These are phyloP conservation scores for Craterocephalus amniculus DNA, from an alignment of 2,797 vertebrate species.

Conservation along the genomic window DNA sequence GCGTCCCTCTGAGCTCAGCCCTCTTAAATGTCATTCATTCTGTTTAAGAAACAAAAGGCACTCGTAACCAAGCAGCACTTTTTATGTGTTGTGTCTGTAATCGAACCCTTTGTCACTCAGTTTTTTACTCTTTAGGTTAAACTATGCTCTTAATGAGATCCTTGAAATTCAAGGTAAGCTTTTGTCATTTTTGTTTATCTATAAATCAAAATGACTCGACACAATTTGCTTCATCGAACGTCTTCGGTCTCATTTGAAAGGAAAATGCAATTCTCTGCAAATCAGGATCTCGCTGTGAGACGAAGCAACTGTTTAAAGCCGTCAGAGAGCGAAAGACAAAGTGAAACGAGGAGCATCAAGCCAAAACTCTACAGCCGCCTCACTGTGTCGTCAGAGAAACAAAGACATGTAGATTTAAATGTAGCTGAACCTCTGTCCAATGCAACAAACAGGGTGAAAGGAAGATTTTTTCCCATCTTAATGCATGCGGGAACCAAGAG, in stretches of 20 bases:
- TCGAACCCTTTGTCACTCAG: background rate
- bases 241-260: slow-evolving; percentile 61
- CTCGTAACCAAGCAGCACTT: slow-evolving; percentile 67
- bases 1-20: slow-evolving; percentile 41
- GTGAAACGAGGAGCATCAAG: slow-evolving; percentile 51
- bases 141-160: background rate
- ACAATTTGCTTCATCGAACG: slow-evolving; percentile 19
- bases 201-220: slow-evolving; percentile 40
- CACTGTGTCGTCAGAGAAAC: slow-evolving; percentile 48
- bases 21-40: slow-evolving; percentile 29
- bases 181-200: background rate
- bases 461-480: slow-evolving; percentile 30
- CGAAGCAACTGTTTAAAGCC: slow-evolving; percentile 40
- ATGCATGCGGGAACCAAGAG: slow-evolving; percentile 33
- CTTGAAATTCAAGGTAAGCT: slow-evolving; percentile 32
- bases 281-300: slow-evolving; percentile 47
- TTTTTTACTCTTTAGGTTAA: slow-evolving; percentile 7
- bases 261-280: slow-evolving; percentile 62
- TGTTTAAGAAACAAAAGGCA: slow-evolving; percentile 37
- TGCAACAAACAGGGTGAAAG: slow-evolving; percentile 29
- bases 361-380: slow-evolving; percentile 62
- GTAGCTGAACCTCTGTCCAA: background rate
- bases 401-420: slow-evolving; percentile 3
- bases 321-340: background rate
- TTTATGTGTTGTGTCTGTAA: slow-evolving; percentile 46